phyloP scores from a whole-genome alignment of 2,888 invertebrate genomes.

The Spodoptera picta region DNA sequence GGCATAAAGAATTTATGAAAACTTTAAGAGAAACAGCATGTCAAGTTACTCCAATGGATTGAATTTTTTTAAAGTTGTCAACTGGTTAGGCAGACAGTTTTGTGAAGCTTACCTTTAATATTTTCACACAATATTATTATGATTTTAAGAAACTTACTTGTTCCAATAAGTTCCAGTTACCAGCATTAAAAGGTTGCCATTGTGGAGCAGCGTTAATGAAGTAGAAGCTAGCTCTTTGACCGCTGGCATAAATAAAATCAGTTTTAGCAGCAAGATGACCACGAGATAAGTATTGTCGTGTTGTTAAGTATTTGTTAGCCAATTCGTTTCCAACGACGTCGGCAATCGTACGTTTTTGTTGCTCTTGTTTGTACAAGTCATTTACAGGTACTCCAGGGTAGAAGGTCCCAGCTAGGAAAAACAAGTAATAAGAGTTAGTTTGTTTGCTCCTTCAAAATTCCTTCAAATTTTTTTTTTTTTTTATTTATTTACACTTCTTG shows the following conservation, averaged over 20 bases:
- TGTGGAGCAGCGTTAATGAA: conserved; percentile 91
- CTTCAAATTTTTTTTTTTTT: too few species aligned
- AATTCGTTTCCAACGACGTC: conserved; percentile 67
- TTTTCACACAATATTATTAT: too few species aligned
- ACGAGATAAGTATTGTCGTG: conserved; percentile 82
- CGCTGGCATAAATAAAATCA: conserved; percentile 89
- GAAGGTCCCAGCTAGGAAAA: conserved; percentile 78
- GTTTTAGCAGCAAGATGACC: conserved; percentile 90
- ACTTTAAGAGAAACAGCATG: too few species aligned
- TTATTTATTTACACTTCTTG: too few species aligned
- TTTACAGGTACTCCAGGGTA: conserved; percentile 80
- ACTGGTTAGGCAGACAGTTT: too few species aligned
- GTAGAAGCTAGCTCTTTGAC: conserved; percentile 89
- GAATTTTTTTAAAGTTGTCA: neutral
- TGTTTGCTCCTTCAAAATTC: too few species aligned
- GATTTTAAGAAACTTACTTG: conserved; percentile 56
- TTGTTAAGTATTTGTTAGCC: conserved; percentile 83
- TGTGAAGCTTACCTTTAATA: too few species aligned
- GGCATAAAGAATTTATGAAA: neutral
- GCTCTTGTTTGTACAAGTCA: conserved; percentile 74
- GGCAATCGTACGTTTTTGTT: conserved; percentile 72
- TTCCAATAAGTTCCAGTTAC: conserved; percentile 89
- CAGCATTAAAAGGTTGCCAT: conserved; percentile 90
- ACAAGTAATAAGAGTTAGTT: neutral
- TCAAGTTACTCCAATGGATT: too few species aligned